Evolutionary conservation across 2,797 vertebrate species (phyloP).

Genomic region (Antennarius maculatus): DNA sequence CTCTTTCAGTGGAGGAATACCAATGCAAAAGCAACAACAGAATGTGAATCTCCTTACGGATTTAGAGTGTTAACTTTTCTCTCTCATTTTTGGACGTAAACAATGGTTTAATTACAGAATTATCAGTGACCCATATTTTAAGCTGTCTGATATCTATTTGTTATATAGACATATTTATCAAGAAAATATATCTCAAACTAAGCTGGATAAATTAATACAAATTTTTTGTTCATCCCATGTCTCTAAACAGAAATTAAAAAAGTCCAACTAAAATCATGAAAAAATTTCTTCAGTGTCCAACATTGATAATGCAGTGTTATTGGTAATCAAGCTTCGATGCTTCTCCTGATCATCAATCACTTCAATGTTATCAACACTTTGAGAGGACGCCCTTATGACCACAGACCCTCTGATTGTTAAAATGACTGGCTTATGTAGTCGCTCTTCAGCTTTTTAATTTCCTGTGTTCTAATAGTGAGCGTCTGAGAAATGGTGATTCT

Average conservation of each 20-base stretch:
- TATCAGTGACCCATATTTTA: constrained; percentile 1
- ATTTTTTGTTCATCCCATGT: constrained; percentile 1
- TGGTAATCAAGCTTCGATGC: constrained; percentile 20
- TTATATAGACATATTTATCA: neutral
- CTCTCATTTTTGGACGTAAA: constrained; percentile 4
- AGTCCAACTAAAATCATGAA: neutral
- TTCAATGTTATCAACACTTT: constrained; percentile 40
- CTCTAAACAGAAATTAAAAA: neutral
- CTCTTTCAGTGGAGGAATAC: neutral
- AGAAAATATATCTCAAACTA: neutral
- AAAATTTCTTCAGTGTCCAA: constrained; percentile 11
- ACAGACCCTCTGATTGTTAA: constrained; percentile 53
- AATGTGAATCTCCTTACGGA: neutral
- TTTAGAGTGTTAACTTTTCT: neutral
- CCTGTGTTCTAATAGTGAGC: constrained; percentile 68
- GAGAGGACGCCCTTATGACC: constrained; percentile 49
- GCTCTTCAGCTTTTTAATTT: constrained; percentile 74
- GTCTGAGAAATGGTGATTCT: constrained; percentile 44
- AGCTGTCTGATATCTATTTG: too few species aligned
- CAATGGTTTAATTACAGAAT: neutral
- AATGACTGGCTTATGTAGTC: constrained; percentile 42
- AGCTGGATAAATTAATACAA: neutral
- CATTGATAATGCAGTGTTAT: constrained; percentile 27
- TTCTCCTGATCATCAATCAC: constrained; percentile 54
- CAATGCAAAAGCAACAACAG: neutral